phyloP scores from a whole-genome alignment of 2,888 invertebrate species.

The Morpho deidamia region DNA sequence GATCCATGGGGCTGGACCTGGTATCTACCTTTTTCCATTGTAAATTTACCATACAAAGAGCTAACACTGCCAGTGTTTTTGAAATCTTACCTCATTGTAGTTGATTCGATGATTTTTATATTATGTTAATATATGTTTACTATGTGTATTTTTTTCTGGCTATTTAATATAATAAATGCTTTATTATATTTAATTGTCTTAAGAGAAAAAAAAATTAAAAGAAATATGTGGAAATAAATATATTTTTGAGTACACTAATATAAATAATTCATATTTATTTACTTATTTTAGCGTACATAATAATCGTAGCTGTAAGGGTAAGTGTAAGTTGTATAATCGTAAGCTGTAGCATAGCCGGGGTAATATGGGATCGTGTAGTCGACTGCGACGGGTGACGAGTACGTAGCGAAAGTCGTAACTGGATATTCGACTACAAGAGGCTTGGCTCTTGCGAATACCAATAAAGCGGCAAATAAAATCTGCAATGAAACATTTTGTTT shows the following conservation, averaged over 20 bases:
- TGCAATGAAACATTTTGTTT: slow-evolving; percentile 30
- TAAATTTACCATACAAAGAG: too few species aligned
- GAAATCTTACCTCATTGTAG: too few species aligned
- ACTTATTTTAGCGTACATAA: slow-evolving; percentile 46
- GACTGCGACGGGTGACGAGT: slow-evolving; percentile 65
- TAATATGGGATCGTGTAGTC: slow-evolving; percentile 74
- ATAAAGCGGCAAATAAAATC: slow-evolving; percentile 67
- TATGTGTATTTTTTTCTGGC: too few species aligned
- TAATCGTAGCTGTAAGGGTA: slow-evolving; percentile 60
- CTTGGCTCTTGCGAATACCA: slow-evolving; percentile 75
- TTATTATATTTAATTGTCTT: too few species aligned
- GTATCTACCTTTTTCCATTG: too few species aligned
- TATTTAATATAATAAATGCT: too few species aligned
- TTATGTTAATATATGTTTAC: too few species aligned
- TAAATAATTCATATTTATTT: background rate
- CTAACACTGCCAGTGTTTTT: too few species aligned
- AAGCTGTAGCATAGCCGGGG: slow-evolving; percentile 43
- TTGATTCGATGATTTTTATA: too few species aligned
- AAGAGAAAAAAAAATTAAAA: background rate
- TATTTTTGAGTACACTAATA: slow-evolving; percentile 5
- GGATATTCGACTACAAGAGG: slow-evolving; percentile 60
- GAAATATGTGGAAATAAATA: slow-evolving; percentile 9
- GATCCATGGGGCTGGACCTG: too few species aligned
- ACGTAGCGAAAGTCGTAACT: slow-evolving; percentile 44
- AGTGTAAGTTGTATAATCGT: slow-evolving; percentile 53